A percentile compares a stretch with the other conserved stretches of the same genome.
Conservation (phyloP, 2,888 invertebrate genomes). For the Nebria salina region DNA sequence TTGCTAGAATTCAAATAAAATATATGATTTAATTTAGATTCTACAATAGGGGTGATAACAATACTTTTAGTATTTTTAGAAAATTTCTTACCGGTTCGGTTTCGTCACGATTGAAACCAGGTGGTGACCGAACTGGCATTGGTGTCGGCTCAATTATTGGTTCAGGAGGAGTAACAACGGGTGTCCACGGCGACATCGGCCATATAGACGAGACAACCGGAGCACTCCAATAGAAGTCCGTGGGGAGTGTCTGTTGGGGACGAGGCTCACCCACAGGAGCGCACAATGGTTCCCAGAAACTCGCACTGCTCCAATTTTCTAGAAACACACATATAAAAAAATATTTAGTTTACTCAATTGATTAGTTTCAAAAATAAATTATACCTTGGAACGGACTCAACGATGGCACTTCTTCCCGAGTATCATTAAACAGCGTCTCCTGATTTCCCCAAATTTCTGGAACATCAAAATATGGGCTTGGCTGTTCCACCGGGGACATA, state of each 20-base stretch:
- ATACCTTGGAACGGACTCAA: constrained; percentile 42
- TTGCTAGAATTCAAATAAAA: constrained; percentile 47
- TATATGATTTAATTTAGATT: background rate
- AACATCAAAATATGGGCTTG: constrained; percentile 53
- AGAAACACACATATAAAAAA: background rate
- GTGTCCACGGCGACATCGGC: constrained; percentile 56
- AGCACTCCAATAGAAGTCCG: constrained; percentile 28
- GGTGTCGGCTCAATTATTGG: constrained; percentile 9
- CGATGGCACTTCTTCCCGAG: constrained; percentile 29
- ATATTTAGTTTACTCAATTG: background rate
- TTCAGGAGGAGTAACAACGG: constrained; percentile 27
- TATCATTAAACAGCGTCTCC: constrained; percentile 48
- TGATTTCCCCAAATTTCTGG: constrained; percentile 49
- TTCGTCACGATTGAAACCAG: constrained; percentile 55
- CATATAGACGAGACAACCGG: constrained; percentile 54
- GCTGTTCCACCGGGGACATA: constrained; percentile 51
- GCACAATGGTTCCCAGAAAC: constrained; percentile 42
- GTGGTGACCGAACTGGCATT: constrained; percentile 59
- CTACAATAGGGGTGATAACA: background rate
- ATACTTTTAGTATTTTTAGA: background rate
- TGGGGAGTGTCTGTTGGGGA: constrained; percentile 32
- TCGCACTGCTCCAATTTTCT: constrained; percentile 40
- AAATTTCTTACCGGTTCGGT: constrained; percentile 23
- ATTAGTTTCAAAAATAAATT: too few species aligned
- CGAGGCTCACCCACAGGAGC: constrained; percentile 41